Conservation (phyloP, 1,140 invertebrate species). For the Chionoecetes opilio region DNA sequence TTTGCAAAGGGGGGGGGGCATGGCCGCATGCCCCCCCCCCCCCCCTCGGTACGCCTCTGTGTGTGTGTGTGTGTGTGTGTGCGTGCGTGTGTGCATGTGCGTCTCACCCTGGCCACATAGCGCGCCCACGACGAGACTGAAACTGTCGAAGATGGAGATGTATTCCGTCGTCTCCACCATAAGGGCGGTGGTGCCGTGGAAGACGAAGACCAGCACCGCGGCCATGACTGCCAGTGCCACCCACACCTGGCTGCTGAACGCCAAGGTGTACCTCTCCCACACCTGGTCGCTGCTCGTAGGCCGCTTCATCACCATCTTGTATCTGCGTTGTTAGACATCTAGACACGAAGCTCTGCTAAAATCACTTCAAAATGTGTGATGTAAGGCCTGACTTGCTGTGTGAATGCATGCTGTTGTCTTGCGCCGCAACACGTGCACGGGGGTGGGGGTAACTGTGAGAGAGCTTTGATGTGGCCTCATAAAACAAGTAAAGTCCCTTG, state of each 20-base stretch:
- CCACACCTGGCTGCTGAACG: neutral
- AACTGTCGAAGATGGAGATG: neutral
- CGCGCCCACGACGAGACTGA: neutral
- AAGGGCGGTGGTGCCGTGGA: neutral
- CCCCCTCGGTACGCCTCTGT: too few relatives aligned
- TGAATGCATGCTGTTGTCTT: neutral
- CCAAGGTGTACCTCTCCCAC: conserved; percentile 35
- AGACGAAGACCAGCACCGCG: neutral
- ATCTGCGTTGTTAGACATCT: too few relatives aligned
- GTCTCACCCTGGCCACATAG: conserved; percentile 42
- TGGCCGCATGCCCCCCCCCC: too few relatives aligned
- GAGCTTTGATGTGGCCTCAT: neutral
- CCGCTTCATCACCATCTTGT: conserved; percentile 45
- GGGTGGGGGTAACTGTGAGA: neutral
- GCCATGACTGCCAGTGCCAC: neutral
- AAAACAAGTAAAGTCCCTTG: neutral
- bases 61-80: too few relatives aligned
- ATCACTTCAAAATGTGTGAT: too few relatives aligned
- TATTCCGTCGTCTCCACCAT: neutral
- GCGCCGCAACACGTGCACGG: neutral
- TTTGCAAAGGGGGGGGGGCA: too few relatives aligned
- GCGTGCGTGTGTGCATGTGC: neutral
- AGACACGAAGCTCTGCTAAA: too few relatives aligned
- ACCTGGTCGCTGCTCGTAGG: neutral
- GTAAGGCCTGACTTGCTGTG: neutral